Base-by-base conservation (phyloP, 2,888 invertebrate species). In the Ochropleura plecta region DNA sequence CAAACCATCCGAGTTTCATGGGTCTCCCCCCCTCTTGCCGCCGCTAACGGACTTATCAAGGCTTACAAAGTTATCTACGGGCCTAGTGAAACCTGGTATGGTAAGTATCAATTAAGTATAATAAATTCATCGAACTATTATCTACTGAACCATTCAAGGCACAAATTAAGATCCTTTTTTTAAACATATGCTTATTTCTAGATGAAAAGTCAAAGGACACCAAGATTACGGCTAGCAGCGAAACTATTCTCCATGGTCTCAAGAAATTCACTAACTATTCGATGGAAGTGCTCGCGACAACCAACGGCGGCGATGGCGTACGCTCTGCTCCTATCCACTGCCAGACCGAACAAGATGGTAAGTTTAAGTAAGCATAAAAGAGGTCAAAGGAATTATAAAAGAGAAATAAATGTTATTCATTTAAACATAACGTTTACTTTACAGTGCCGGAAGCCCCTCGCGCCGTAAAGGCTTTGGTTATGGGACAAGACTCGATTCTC, bases 251-350 rank as follows among this genome's bases (percentile, higher is more conserved):
- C n/a, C 99, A 99, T 91, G 99, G 99, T 70, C 97, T 99, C 71
- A 98, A 98, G 94, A 99, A 99, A 93, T 99, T 98, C 95, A 99
- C 99, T 4, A 99, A 99, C 96, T 99, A 99, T 95, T 99, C 99
- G 76, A 98, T 99, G 98, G 99, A 99, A 97, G 99, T 99, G 51
- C 96, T 99, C 88, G 99, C 99, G 42, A 99, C 98, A 90, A 99
- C 99, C 10, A 98, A 99, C 74, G 99, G 99, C 83, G 99, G 99
- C 16, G 99, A 99, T 93, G 99, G 99, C 81, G 99, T 99, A 64
- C 97, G 98, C 86, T 98, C 98, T 86, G 97, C 97, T 30, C 98
- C 98, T 10, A 98, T 99, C 87, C 98, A 98, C 94, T 99, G 99
- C 93, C 98, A 98, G 96, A 99, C 99, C 68, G 98, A 99, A 97